Evolutionary conservation across 2,888 invertebrate species (phyloP).

Genomic region (Willowsia nigromaculata): DNA sequence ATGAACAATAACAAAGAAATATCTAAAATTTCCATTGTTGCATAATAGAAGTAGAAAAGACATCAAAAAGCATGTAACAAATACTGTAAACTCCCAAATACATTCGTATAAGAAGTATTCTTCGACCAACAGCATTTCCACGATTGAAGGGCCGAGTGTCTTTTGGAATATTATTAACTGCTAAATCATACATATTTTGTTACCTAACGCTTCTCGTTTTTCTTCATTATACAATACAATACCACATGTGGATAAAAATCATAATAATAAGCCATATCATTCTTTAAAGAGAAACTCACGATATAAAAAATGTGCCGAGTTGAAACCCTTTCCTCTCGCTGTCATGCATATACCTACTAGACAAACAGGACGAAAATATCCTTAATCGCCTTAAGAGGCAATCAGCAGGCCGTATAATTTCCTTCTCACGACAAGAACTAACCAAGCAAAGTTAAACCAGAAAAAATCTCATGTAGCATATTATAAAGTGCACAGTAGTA

Average conservation of each 20-base stretch:
- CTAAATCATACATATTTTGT: too few relatives aligned
- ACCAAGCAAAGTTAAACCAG: constrained; percentile 25
- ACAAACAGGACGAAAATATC: constrained; percentile 36
- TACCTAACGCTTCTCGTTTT: neutral
- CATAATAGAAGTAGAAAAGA: too few relatives aligned
- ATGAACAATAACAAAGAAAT: too few relatives aligned
- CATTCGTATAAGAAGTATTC: too few relatives aligned
- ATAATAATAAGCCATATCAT: constrained; percentile 6
- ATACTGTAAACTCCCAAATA: too few relatives aligned
- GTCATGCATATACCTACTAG: neutral
- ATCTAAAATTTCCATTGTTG: too few relatives aligned
- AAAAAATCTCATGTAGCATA: constrained; percentile 37
- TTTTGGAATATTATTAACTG: too few relatives aligned
- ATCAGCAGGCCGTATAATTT: constrained; percentile 72
- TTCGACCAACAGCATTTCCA: too few relatives aligned
- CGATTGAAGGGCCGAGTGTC: too few relatives aligned
- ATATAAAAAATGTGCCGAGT: neutral
- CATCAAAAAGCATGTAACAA: too few relatives aligned
- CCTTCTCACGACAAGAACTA: constrained; percentile 59
- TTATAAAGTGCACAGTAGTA: neutral
- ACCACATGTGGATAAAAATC: neutral
- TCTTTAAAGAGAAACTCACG: neutral
- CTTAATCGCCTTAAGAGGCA: constrained; percentile 73
- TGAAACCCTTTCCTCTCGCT: neutral
- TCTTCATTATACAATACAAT: neutral